A percentile compares a stretch with the other conserved stretches of the same genome.
Conservation (phyloP, 2,797 vertebrate species). For the Poeciliopsis presidionis region DNA sequence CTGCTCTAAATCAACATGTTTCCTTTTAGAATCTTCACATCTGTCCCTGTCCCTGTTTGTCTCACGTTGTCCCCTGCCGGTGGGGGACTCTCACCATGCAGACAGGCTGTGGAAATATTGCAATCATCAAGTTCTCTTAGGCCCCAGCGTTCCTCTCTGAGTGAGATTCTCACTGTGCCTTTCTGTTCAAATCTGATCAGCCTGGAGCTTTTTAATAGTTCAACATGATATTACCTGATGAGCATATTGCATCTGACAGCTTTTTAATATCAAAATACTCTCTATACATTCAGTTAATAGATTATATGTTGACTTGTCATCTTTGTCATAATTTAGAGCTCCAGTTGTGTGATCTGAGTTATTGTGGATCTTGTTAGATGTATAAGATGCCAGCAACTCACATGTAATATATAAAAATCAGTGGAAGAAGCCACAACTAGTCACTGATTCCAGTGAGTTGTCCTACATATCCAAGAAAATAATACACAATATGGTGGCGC, state of each 20-base stretch:
- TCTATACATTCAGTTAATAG: neutral
- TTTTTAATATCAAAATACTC: neutral
- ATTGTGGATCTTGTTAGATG: constrained; percentile 50
- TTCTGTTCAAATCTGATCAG: constrained; percentile 26
- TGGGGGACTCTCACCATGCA: constrained; percentile 59
- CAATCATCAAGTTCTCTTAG: constrained; percentile 45
- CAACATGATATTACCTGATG: neutral
- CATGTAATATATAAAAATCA: neutral
- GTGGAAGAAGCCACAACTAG: constrained; percentile 5
- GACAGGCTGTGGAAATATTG: constrained; percentile 59
- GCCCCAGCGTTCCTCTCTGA: constrained; percentile 9
- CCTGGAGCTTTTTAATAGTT: constrained; percentile 18
- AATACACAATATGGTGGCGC: neutral
- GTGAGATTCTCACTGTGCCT: constrained; percentile 30
- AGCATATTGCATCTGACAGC: neutral
- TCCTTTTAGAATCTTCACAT: constrained; percentile 48
- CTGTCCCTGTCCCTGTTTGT: constrained; percentile 51
- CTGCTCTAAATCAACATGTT: neutral
- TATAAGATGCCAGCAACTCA: constrained; percentile 13
- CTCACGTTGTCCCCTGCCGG: constrained; percentile 36
- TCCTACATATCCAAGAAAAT: neutral
- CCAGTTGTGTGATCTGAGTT: constrained; percentile 29
- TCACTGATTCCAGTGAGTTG: constrained; percentile 8
- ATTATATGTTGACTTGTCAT: neutral
- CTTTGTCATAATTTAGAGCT: constrained; percentile 11